These are phyloP conservation scores for Malaclemys terrapin DNA, from an alignment of 2,113 vertebrate genomes.

Conservation along the genomic window DNA sequence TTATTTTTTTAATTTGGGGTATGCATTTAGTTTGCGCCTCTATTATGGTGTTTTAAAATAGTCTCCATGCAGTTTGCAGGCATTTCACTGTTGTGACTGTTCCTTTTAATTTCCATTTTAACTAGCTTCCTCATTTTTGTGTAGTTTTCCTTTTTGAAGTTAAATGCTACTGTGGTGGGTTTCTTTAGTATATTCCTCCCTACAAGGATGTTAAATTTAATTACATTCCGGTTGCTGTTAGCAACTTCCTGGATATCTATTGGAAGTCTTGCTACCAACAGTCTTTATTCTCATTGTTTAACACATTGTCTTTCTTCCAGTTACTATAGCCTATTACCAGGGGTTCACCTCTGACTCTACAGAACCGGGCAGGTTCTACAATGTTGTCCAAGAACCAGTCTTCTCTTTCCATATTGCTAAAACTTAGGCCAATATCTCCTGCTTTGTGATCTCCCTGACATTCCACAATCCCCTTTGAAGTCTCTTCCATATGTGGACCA, in stretches of 20 bases:
- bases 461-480: background rate
- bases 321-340: background rate
- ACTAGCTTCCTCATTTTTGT: background rate
- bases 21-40: background rate
- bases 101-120: background rate
- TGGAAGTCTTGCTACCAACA: background rate
- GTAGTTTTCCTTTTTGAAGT: background rate
- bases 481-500: background rate
- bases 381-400: background rate
- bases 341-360: background rate
- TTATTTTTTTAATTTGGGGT: background rate
- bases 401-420: background rate
- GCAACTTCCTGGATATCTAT: background rate
- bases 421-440: background rate
- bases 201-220: no score
- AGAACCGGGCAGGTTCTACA: background rate
- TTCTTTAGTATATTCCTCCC: background rate
- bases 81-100: background rate
- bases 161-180: background rate
- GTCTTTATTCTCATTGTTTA: background rate
- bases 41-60: background rate
- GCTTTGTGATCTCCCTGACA: background rate
- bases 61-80: background rate
- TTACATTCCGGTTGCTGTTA: no score
- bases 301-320: background rate